phyloP scores from a whole-genome alignment of 2,888 invertebrate species.

The Steromphala cineraria region DNA sequence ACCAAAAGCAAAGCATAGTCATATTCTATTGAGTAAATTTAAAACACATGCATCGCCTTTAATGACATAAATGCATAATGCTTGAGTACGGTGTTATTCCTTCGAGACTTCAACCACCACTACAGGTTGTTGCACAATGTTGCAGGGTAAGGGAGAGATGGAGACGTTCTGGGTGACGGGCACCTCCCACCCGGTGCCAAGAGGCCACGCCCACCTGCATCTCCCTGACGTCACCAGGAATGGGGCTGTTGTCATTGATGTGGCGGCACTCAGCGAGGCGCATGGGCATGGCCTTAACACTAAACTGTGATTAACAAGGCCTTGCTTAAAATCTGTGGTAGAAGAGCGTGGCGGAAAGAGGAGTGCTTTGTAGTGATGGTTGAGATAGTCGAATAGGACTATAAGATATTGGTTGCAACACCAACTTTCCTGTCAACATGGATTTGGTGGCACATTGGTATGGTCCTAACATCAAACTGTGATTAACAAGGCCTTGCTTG shows the following conservation, averaged over 20 bases:
- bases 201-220: neutral
- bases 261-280: neutral
- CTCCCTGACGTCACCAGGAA: conserved; percentile 13
- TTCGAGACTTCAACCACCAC: too few species aligned
- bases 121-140: neutral
- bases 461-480: neutral
- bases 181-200: conserved; percentile 16
- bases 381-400: too few species aligned
- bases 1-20: too few species aligned
- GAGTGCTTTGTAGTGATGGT: too few species aligned
- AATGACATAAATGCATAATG: too few species aligned
- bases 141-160: conserved; percentile 58
- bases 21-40: too few species aligned
- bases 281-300: neutral
- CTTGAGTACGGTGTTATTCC: too few species aligned
- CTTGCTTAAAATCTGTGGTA: too few species aligned
- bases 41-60: too few species aligned
- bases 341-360: too few species aligned
- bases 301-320: neutral
- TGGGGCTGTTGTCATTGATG: conserved; percentile 1
- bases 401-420: too few species aligned
- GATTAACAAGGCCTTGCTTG: neutral
- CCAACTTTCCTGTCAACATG: neutral
- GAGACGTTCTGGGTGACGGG: conserved; percentile 56
- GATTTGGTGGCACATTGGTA: neutral